Evolutionary conservation across 2,888 invertebrate genomes (phyloP), one percentile per base, ranked within the genome.

Genomic region (Terebella lapidaria): DNA sequence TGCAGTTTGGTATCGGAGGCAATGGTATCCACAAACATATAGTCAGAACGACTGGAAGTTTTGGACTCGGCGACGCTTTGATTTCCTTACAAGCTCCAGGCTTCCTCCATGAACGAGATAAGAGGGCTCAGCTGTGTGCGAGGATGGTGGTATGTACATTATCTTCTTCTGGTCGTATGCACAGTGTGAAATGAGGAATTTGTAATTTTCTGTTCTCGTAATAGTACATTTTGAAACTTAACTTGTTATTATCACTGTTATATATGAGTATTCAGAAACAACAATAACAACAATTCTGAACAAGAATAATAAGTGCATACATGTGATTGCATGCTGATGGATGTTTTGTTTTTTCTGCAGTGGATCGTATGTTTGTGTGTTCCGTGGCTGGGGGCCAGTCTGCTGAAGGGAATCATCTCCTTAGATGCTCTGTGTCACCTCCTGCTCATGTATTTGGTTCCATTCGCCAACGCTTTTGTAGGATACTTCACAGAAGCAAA

Each of bases 21-120:
- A 35, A 35, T 35, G 18, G n/a, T 24, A 22, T 49, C 49, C 49
- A 49, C 24, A n/a, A n/a, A 22, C 49, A 67, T 47, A 27, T 67
- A 24, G 30, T 56, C 28, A 52, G 67, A 1, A 25, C 52, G 47
- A 53, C 63, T 28, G 67, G 64, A 25, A 53, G 60, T 1, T 24
- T 59, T n/a, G 35, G 52, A 4, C 30, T 67, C 10, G 63, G 66
- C n/a, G 57, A 60, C 10, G 61, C 58, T 5, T 54, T 67, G 35
- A 30, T 64, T 18, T 60, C 66, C 20, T 57, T 67, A 18, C 67
- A 64, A 47, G 62, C 67, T 25, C 66, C 67, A 3, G 67, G 67
- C 27, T 67, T 67, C 55, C 66, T 67, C 25, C 67, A 67, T 52
- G 66, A 67, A 46, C 51, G 61, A 22, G 67, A 67, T 61, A 67